Evolutionary conservation across 2,888 invertebrate species (phyloP), one percentile per base, ranked within the genome.

Genomic region (Ennomos erosarius): DNA sequence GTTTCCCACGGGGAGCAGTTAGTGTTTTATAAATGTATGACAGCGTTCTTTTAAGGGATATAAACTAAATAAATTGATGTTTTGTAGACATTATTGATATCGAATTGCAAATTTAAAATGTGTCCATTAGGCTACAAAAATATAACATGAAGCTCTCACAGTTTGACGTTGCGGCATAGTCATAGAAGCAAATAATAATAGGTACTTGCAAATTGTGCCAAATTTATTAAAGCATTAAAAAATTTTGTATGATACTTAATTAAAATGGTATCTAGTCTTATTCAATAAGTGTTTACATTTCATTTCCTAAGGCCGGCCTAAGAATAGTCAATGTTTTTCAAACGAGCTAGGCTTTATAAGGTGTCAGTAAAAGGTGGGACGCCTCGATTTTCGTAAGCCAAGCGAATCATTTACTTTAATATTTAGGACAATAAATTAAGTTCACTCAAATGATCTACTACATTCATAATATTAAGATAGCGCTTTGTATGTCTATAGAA

Each of bases 321-420:
- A 48, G 0, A 26, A 13, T 26, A 38, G 10, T 43, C 10, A 26
- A 34, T 10, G 38, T 43, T 12, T 33, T 34, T 10, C 44, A 13
- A 26, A 38, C 26, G 40, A 12, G 37, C 13, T 47, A 37, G 51
- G 13, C 10, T 26, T 45, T 38, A 26, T 37, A 55, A 37, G 16
- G 33, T 35, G 36, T 36, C 33, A 38, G 33, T 34, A 40, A 10
- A 54, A 37, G 44, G 57, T 67, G 68, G 68, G 70, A 62, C 71
- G 71, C 73, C 71, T 69, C 70, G 71, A 71, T 73, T 73, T 73
- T 74, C 62, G 59, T 54, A 53, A 63, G 52, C 63, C 52, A 55
- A 49, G 35, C 40, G 42, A 10, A 48, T 43, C 9, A 10, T 56
- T 26, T 26, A 47, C 51, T 47, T 55, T 57, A 40, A 55, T 4